A percentile compares a stretch with the other conserved stretches of the same genome.
phyloP scores from a whole-genome alignment of 2,113 vertebrate genomes.

The Epinephelus lanceolatus region DNA sequence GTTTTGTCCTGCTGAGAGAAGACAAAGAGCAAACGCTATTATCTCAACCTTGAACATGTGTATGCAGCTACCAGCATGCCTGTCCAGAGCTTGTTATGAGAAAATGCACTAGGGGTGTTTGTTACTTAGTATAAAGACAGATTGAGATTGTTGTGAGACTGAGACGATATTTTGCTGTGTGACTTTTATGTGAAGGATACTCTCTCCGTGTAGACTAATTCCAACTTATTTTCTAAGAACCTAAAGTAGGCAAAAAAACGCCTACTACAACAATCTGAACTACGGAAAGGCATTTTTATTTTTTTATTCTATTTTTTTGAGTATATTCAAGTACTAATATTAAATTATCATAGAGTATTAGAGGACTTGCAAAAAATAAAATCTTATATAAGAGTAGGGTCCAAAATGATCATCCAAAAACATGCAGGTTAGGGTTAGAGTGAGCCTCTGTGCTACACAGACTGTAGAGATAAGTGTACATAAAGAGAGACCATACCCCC shows the following conservation, averaged over 20 bases:
- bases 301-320: too few relatives aligned
- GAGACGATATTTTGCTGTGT: background rate
- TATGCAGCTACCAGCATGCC: background rate
- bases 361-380: too few relatives aligned
- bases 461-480: too few relatives aligned
- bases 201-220: background rate
- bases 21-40: background rate
- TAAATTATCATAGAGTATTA: too few relatives aligned
- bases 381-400: too few relatives aligned
- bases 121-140: background rate
- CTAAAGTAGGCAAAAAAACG: too few relatives aligned
- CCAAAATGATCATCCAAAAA: too few relatives aligned
- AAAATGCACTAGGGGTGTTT: background rate
- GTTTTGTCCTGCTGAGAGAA: background rate
- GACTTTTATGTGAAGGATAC: background rate
- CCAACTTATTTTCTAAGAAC: background rate
- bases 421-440: too few relatives aligned
- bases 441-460: too few relatives aligned
- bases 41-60: background rate
- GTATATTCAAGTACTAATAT: too few relatives aligned
- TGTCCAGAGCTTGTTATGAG: background rate
- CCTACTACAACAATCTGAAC: background rate
- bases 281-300: too few relatives aligned
- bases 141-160: background rate
- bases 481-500: too few relatives aligned